Base-by-base conservation (phyloP, 2,113 vertebrate species). In the Stictonetta naevosa region DNA sequence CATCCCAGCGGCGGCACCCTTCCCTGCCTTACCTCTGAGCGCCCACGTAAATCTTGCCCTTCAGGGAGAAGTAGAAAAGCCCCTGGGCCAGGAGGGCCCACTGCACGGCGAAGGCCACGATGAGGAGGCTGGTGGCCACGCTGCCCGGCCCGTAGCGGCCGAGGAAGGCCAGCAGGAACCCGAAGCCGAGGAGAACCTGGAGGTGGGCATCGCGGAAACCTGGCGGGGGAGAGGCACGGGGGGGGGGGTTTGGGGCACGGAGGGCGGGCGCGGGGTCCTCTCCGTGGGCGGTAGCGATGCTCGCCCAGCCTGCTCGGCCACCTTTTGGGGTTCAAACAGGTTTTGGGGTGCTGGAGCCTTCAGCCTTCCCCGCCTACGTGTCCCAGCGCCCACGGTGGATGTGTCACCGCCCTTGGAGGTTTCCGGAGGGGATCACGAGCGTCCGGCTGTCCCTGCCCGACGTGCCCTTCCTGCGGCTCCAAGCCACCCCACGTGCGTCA, bases 81-180 rank as follows among this genome's bases (percentile, higher is more conserved):
- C 99, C 99, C 96, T 99, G 99, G 97, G 98, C 97, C 38, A 99
- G 98, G 0, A 99, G 94, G 13, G 99, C 98, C 99, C 99, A 99
- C 97, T 99, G 99, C 90, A 99, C 93, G 52, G 98, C 63, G 2
- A 99, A 98, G 53, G 99, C 97, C 0, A 98, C 96, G 4, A 98
- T 72, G 74, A 99, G 98, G 97, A 99, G 98, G 98, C 98, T 99
- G 96, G 98, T 98, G 88, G 98, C 98, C 20, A 98, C 92, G 0
- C 98, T 99, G 96, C 98, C 97, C 12, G 97, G 98, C 83, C 99
- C 98, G 0, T 99, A 99, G 3, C 98, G 98, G 95, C 98, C 94
- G 25, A 99, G 97, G 97, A 99, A 99, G 44, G 98, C 98, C 98
- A 99, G 97, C 63, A 99, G 98, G 83, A 99, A 99, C 53, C 99